A percentile compares a stretch with the other conserved stretches of the same genome.
These are phyloP conservation scores for Amblyteles armatorius DNA, from an alignment of 2,888 invertebrate species.

Conservation along the genomic window DNA sequence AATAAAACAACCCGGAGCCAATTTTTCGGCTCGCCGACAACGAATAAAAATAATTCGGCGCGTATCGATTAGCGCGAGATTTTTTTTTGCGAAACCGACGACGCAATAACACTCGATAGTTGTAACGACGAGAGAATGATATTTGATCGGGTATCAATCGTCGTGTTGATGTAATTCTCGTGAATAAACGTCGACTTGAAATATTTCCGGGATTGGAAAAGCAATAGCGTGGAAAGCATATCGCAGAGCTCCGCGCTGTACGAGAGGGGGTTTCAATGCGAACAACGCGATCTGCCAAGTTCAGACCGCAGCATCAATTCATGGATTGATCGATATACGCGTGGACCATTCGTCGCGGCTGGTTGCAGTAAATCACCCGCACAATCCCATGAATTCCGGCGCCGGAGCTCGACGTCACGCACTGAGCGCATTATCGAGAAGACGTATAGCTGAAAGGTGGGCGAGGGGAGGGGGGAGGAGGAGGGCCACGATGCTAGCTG, in stretches of 20 bases:
- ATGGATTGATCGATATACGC: constrained; percentile 66
- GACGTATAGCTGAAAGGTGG: constrained; percentile 27
- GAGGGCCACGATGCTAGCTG: neutral
- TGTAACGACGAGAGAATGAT: neutral
- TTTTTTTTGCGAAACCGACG: neutral
- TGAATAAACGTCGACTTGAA: constrained; percentile 41
- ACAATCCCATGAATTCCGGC: constrained; percentile 66
- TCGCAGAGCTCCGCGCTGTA: constrained; percentile 1
- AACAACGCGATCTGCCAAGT: constrained; percentile 66
- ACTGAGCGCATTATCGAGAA: constrained; percentile 63
- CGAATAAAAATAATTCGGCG: neutral
- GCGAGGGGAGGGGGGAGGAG: neutral
- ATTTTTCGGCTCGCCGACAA: neutral
- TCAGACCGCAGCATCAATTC: constrained; percentile 66
- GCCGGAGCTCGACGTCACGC: constrained; percentile 61
- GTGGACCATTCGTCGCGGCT: constrained; percentile 65
- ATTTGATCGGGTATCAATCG: constrained; percentile 32
- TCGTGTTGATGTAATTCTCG: constrained; percentile 1
- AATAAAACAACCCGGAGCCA: neutral
- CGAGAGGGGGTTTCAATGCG: constrained; percentile 55
- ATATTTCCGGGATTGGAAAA: constrained; percentile 32
- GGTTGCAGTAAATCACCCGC: constrained; percentile 64
- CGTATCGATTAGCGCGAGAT: neutral
- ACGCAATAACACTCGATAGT: neutral
- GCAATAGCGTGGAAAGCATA: constrained; percentile 25